Percentiles rank a stretch among this genome's conserved stretches.
Evolutionary conservation across 2,113 vertebrate genomes (phyloP).

Genomic region (Indicator indicator): DNA sequence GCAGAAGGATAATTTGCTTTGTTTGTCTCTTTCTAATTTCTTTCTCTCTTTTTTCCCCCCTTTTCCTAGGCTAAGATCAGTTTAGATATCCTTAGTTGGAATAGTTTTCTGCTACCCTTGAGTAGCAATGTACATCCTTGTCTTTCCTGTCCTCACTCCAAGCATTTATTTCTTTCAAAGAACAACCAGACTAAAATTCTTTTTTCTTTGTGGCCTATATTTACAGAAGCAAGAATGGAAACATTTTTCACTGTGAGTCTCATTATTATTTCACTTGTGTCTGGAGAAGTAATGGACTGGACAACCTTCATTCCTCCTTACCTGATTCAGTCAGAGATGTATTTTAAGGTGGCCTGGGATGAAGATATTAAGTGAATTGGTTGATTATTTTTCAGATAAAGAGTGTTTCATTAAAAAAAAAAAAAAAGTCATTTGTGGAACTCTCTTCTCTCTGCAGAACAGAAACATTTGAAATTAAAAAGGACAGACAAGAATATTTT

Average conservation of each 20-base stretch:
- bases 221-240: neutral
- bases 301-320: neutral
- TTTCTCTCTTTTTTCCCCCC: neutral
- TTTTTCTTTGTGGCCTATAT: neutral
- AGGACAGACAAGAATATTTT: neutral
- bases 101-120: neutral
- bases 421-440: neutral
- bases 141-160: neutral
- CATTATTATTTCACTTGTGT: neutral
- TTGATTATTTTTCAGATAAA: neutral
- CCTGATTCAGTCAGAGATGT: neutral
- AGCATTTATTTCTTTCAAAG: neutral
- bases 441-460: neutral
- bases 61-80: neutral
- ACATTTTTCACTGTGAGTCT: neutral
- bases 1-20: neutral
- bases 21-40: neutral
- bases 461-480: constrained; percentile 19
- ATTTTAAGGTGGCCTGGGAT: neutral
- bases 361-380: neutral
- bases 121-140: neutral
- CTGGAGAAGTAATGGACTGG: neutral
- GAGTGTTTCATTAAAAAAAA: neutral
- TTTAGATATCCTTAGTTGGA: neutral
- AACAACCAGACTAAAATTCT: neutral